Evolutionary conservation across 2,888 invertebrate genomes (phyloP), one percentile per base, ranked within the genome.

Genomic region (Hirtodrosophila duncani): DNA sequence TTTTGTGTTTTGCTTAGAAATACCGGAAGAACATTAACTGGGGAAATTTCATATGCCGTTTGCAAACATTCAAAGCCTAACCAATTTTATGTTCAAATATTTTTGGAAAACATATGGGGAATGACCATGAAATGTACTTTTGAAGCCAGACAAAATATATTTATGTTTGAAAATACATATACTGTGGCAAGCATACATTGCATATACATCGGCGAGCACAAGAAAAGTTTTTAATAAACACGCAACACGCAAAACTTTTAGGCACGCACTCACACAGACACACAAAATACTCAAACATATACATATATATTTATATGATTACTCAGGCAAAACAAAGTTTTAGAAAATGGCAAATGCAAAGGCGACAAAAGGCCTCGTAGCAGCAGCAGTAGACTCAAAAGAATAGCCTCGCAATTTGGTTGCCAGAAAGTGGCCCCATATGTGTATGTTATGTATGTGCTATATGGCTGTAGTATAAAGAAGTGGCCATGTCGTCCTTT

Each of bases 301-400:
- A 43, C 56, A 52, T 52, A 53, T 43, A 75, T 74, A 69, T 74
- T 74, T 74, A 78, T 75, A 74, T 75, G 79, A 74, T 75, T 78
- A 78, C 64, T 62, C 56, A 46, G 56, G 52, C 34, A 48, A 46
- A 69, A 60, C n/a, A n/a, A 49, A 53, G 56, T 62, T 56, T 48
- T 53, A 41, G 30, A 56, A 67, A 60, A 45, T 42, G 45, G 34
- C 46, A 50, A 58, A 66, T 51, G 34, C 7, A 64, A 66, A 60
- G 14, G 39, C 16, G 42, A 48, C 41, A 39, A 43, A 37, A 5
- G 27, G 43, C n/a, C n/a, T n/a, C n/a, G n/a, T n/a, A n/a, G n/a
- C n/a, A n/a, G n/a, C n/a, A n/a, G n/a, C n/a, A n/a, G n/a, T n/a
- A n/a, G n/a, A n/a, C n/a, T n/a, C n/a, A n/a, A 26, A 36, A 38